These are phyloP conservation scores for Epistrophella euchroma DNA, from an alignment of 2,888 invertebrate species.

Conservation along the genomic window DNA sequence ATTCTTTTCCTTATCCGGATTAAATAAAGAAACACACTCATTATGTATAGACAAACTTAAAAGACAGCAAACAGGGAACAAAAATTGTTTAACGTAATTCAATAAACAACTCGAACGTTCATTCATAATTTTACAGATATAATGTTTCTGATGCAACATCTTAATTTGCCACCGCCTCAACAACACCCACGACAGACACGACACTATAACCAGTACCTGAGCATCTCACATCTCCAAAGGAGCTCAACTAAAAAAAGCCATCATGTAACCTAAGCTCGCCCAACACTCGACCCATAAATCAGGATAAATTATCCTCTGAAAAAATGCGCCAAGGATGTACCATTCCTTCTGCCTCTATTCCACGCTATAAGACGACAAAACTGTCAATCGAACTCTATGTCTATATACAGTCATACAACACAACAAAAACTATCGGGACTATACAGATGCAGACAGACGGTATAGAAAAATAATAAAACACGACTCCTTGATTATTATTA, in stretches of 20 bases:
- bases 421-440: slow-evolving; percentile 37
- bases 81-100: background rate
- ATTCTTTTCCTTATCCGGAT: too few relatives aligned
- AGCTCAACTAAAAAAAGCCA: slow-evolving; percentile 35
- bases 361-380: slow-evolving; percentile 53
- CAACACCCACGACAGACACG: slow-evolving; percentile 66
- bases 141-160: slow-evolving; percentile 51
- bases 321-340: slow-evolving; percentile 38
- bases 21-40: too few relatives aligned
- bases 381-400: slow-evolving; percentile 60
- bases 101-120: slow-evolving; percentile 50
- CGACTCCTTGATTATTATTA: slow-evolving; percentile 75
- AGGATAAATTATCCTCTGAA: slow-evolving; percentile 71
- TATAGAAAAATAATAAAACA: slow-evolving; percentile 48
- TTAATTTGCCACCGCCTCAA: slow-evolving; percentile 72
- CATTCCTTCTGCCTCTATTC: background rate
- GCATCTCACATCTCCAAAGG: background rate
- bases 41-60: background rate
- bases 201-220: background rate
- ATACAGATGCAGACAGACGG: background rate
- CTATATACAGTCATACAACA: background rate
- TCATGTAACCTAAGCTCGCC: slow-evolving; percentile 33
- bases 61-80: background rate
- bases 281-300: slow-evolving; percentile 67
- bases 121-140: slow-evolving; percentile 9